Evolutionary conservation across 1,140 invertebrate genomes (phyloP), one percentile per base, ranked within the genome.

Genomic region (Drosophila sp.): DNA sequence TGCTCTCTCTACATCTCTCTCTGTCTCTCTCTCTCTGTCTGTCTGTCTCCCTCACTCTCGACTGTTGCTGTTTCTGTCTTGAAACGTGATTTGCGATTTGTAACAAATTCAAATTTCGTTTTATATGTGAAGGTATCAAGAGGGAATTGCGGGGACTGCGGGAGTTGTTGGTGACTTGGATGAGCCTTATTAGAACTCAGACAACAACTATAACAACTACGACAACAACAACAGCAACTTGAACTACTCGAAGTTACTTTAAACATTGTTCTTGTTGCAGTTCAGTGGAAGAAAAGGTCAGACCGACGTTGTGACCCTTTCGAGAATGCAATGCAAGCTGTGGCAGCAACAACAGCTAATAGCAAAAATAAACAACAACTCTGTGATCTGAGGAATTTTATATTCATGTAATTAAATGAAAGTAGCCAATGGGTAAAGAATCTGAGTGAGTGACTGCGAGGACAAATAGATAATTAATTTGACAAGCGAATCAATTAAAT

Each of bases 51-150:
- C 36, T 18, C n/a, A 5, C n/a, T n/a, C n/a, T n/a, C n/a, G n/a
- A n/a, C n/a, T 46, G 50, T 32, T 21, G 61, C 43, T 54, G 32
- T 76, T 79, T 73, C 48, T 32, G 36, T 36, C 34, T 48, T 14
- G 62, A 81, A 90, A 84, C 89, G 89, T 90, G 89, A 90, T 90
- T 90, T 90, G 76, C 79, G 86, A 90, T 90, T 90, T 84, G 89
- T 84, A 81, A 86, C 89, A 90, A 90, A 89, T 89, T 84, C 80
- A 81, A 89, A 86, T 82, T 82, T 89, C 62, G 54, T 50, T 72
- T 69, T 59, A 45, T 57, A 46, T 25, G 27, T 21, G 18, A 34
- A 9, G 7, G 27, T 14, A 9, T 6, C 18, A 3, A 14, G 16
- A 29, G 27, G 6, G 7, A 21, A 21, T 4, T 21, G 21, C 21